phyloP scores from a whole-genome alignment of 2,888 invertebrate genomes.

The Empis livida region DNA sequence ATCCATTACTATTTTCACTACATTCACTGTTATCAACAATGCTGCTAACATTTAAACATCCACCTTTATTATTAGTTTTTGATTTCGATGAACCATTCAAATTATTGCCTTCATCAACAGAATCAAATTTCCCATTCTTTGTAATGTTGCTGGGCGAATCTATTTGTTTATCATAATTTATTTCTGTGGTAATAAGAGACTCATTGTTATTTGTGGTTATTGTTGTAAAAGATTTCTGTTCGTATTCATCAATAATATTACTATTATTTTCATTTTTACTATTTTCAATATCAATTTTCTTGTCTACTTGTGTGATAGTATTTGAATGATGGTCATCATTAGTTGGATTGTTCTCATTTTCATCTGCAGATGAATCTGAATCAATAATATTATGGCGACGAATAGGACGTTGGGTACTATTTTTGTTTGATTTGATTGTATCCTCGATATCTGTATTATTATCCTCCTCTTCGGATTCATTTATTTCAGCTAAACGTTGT shows the following conservation, averaged over 20 bases:
- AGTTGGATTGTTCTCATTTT: conserved; percentile 1
- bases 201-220: background rate
- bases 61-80: conserved; percentile 4
- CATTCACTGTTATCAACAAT: conserved; percentile 1
- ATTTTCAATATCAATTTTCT: background rate
- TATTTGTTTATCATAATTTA: background rate
- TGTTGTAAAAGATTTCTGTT: background rate
- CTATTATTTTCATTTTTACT: background rate
- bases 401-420: conserved; percentile 15
- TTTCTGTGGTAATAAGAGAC: background rate
- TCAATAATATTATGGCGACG: conserved; percentile 33
- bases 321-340: background rate
- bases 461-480: conserved; percentile 16
- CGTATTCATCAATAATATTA: background rate
- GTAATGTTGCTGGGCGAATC: too few relatives aligned
- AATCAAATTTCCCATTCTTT: background rate
- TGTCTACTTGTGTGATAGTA: too few relatives aligned
- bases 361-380: conserved; percentile 25
- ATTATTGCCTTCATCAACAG: background rate
- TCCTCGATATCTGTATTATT: conserved; percentile 5
- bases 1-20: background rate
- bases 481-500: conserved; percentile 27
- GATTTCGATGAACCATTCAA: background rate
- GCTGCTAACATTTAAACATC: conserved; percentile 5
- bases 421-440: background rate